Percentiles rank a stretch among this genome's conserved stretches.
phyloP scores from a whole-genome alignment of 2,113 vertebrate species.

The Cyphomyrus discorhynchus region DNA sequence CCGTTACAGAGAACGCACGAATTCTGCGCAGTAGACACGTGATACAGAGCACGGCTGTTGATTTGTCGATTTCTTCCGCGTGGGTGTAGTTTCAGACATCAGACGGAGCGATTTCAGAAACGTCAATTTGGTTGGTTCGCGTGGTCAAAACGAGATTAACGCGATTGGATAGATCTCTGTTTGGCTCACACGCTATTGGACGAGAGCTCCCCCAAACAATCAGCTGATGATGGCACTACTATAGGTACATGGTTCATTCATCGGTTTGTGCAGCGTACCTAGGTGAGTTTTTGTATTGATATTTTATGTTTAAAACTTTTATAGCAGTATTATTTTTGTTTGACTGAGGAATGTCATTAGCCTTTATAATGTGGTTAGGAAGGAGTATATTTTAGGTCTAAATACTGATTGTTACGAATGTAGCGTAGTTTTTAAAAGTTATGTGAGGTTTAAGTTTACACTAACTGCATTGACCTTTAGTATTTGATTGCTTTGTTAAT shows the following conservation, averaged over 20 bases:
- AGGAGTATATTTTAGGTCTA: neutral
- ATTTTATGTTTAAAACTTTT: neutral
- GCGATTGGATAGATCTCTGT: neutral
- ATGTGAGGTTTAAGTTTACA: neutral
- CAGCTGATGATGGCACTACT: slow-evolving; percentile 43
- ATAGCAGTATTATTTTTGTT: neutral
- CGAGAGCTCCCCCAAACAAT: slow-evolving; percentile 18
- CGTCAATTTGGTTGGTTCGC: slow-evolving; percentile 37
- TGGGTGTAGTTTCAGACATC: slow-evolving; percentile 18
- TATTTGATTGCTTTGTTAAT: neutral
- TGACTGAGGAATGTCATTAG: neutral
- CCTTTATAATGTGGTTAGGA: neutral
- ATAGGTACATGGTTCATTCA: neutral
- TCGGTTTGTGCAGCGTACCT: neutral
- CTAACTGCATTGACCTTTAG: neutral
- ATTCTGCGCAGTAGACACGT: neutral
- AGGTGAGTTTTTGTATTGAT: neutral
- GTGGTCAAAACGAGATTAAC: slow-evolving; percentile 46
- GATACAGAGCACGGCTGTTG: neutral
- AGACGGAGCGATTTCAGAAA: neutral
- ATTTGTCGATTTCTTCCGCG: neutral
- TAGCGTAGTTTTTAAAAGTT: neutral
- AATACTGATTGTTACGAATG: neutral
- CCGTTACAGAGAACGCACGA: neutral
- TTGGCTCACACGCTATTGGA: slow-evolving; percentile 39